These are phyloP conservation scores for Drosophila novamexicana DNA, from an alignment of 1,140 invertebrate species.

Conservation along the genomic window DNA sequence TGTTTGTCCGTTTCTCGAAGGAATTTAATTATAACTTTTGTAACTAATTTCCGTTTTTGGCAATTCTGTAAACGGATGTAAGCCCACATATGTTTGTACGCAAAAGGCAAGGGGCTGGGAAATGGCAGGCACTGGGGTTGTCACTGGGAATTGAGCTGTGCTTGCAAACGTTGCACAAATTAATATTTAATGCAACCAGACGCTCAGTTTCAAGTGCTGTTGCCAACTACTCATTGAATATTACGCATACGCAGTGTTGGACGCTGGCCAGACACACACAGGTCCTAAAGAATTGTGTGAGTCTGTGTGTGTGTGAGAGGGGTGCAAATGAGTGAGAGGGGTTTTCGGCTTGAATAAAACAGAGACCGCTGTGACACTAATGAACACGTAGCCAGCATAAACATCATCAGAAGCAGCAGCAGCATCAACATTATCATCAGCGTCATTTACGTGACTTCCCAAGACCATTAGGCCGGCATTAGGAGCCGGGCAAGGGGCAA, in stretches of 20 bases:
- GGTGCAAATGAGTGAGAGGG: background rate
- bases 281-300: background rate
- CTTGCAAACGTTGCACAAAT: conserved; percentile 64
- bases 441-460: conserved; percentile 73
- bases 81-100: conserved; percentile 55
- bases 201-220: conserved; percentile 32
- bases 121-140: background rate
- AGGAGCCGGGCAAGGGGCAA: conserved; percentile 25
- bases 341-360: conserved; percentile 6
- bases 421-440: conserved; percentile 61
- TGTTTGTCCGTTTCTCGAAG: conserved; percentile 50
- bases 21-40: conserved; percentile 82
- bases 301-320: background rate
- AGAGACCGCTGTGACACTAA: conserved; percentile 64
- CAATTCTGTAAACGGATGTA: conserved; percentile 57
- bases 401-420: conserved; percentile 57
- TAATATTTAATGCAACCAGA: conserved; percentile 74
- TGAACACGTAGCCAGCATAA: conserved; percentile 70
- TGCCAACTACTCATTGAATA: conserved; percentile 70
- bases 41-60: conserved; percentile 79
- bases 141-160: conserved; percentile 32
- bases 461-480: conserved; percentile 67
- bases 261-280: conserved; percentile 4
- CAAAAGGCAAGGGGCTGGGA: conserved; percentile 25
- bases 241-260: conserved; percentile 63